Conservation (phyloP, 2,797 vertebrate species). For the Spatula clypeata region DNA sequence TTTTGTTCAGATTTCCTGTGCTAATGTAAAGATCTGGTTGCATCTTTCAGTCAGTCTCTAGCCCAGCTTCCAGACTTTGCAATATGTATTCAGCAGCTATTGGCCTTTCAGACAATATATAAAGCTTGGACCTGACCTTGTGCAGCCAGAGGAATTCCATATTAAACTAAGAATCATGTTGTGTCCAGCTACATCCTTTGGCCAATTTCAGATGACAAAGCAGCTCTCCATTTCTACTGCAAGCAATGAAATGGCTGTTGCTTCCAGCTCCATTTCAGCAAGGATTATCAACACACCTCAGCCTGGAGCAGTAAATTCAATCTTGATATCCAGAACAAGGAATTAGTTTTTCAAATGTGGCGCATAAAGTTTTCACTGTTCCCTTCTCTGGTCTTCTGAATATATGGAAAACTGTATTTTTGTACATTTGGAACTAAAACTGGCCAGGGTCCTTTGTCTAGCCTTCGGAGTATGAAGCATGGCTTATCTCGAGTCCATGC, state of each 20-base stretch:
- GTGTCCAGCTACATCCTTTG: background rate
- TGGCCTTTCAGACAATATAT: background rate
- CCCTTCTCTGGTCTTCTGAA: background rate
- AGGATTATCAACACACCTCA: background rate
- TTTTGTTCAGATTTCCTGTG: background rate
- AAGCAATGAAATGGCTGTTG: background rate
- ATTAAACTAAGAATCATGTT: background rate
- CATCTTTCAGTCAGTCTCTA: background rate
- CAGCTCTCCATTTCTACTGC: background rate
- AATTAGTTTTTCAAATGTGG: background rate
- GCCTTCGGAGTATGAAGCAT: background rate
- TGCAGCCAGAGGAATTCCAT: background rate
- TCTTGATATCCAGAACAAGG: background rate
- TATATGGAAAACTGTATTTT: background rate
- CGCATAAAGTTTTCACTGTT: background rate
- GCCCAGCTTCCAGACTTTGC: background rate
- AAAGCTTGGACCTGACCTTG: background rate
- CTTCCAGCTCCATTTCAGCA: background rate
- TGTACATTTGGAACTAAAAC: background rate
- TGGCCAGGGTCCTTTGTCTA: background rate
- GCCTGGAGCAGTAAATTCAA: background rate
- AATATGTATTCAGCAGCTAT: background rate
- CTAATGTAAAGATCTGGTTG: background rate
- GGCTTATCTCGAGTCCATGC: background rate
- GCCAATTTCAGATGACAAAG: background rate